These are phyloP conservation scores for Hirudinaria manillensis DNA, from an alignment of 2,888 invertebrate species.

Conservation along the genomic window DNA sequence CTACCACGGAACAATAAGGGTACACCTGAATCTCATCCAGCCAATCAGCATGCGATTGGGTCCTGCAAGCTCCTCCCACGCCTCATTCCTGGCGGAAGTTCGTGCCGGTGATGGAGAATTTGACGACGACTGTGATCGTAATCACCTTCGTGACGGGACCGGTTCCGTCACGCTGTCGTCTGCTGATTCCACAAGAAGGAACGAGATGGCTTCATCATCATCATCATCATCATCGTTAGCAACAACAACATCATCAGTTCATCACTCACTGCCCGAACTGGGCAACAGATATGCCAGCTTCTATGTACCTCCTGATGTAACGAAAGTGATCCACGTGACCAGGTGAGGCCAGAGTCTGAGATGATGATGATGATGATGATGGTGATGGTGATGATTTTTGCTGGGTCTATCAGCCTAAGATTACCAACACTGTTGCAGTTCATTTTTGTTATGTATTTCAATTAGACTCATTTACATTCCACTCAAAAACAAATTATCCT, in stretches of 20 bases:
- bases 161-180: neutral
- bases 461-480: neutral
- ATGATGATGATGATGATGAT: too few relatives aligned
- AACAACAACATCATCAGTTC: too few relatives aligned
- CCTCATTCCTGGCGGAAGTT: too few relatives aligned
- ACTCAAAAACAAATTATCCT: neutral
- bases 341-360: neutral
- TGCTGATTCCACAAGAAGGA: neutral
- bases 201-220: neutral
- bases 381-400: too few relatives aligned
- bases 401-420: too few relatives aligned
- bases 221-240: neutral
- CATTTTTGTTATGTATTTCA: neutral
- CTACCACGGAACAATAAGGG: constrained; percentile 12
- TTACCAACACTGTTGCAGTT: too few relatives aligned
- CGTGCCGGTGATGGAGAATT: neutral
- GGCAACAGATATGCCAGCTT: constrained; percentile 9
- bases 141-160: neutral
- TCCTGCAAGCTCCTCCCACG: neutral
- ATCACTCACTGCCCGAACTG: neutral
- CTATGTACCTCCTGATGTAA: neutral
- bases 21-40: constrained; percentile 16
- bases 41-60: constrained; percentile 15
- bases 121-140: neutral
- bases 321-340: constrained; percentile 20